Evolutionary conservation across 2,888 invertebrate genomes (phyloP).

Genomic region (Boloria euphrosyne): DNA sequence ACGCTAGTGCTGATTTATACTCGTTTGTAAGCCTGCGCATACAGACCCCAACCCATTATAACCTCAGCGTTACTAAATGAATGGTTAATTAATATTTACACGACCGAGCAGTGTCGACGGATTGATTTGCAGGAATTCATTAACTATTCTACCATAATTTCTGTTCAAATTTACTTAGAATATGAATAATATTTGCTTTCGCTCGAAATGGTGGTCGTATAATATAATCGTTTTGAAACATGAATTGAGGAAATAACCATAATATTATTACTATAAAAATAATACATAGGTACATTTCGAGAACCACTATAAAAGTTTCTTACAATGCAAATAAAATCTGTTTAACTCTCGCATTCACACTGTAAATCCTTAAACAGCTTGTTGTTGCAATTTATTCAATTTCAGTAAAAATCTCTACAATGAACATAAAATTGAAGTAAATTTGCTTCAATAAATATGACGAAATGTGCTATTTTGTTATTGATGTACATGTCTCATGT

Average conservation of each 20-base stretch:
- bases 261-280: constrained; percentile 10
- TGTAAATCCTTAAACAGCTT: constrained; percentile 47
- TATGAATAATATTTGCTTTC: constrained; percentile 28
- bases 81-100: constrained; percentile 35
- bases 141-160: constrained; percentile 31
- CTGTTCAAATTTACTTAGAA: constrained; percentile 32
- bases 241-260: background rate
- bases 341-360: constrained; percentile 27
- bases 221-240: constrained; percentile 7
- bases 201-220: constrained; percentile 4
- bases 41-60: background rate
- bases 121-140: constrained; percentile 35
- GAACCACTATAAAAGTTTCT: constrained; percentile 8
- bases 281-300: constrained; percentile 15
- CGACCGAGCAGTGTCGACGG: constrained; percentile 22
- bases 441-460: constrained; percentile 45
- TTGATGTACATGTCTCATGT: constrained; percentile 35
- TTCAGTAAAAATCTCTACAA: constrained; percentile 55
- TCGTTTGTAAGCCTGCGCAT: background rate
- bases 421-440: constrained; percentile 43
- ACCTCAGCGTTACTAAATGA: constrained; percentile 1
- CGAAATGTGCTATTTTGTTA: constrained; percentile 47
- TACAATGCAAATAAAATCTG: constrained; percentile 14
- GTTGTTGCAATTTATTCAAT: constrained; percentile 64
- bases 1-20: background rate